Evolutionary conservation across 2,888 invertebrate species (phyloP).

Genomic region (Ophion slaviceki): DNA sequence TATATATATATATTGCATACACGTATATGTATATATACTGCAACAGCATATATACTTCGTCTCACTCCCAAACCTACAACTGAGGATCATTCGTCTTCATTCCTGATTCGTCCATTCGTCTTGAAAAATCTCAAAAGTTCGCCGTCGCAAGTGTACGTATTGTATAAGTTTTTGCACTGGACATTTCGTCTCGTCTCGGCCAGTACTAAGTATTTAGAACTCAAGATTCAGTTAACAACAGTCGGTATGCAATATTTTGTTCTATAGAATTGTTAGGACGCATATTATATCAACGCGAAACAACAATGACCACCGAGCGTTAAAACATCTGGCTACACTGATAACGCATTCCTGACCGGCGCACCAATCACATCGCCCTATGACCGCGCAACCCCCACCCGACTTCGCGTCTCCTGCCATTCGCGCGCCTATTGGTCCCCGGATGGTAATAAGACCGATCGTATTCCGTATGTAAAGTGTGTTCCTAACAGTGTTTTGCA

Average conservation of each 20-base stretch:
- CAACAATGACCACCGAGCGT: not conserved
- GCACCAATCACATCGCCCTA: no score
- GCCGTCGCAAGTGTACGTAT: slow-evolving; percentile 40
- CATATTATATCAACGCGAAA: not conserved
- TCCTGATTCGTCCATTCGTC: slow-evolving; percentile 63
- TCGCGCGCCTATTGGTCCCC: no score
- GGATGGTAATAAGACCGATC: no score
- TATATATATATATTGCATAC: not conserved
- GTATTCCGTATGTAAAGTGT: no score
- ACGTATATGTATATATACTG: not conserved
- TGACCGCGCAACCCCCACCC: no score
- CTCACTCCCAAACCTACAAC: not conserved
- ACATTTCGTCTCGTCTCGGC: not conserved
- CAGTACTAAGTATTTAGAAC: no score
- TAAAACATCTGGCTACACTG: not conserved
- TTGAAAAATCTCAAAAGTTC: slow-evolving; percentile 63
- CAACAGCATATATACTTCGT: slow-evolving; percentile 3
- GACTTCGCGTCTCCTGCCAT: no score
- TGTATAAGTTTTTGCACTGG: slow-evolving; percentile 3
- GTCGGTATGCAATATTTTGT: no score
- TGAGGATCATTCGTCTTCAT: slow-evolving; percentile 36
- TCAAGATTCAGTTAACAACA: no score
- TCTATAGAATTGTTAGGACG: no score
- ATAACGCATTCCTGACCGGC: no score
- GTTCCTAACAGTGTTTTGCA: no score